Conservation (phyloP, 2,888 invertebrate species). For the Lasioglossum marginatum region DNA sequence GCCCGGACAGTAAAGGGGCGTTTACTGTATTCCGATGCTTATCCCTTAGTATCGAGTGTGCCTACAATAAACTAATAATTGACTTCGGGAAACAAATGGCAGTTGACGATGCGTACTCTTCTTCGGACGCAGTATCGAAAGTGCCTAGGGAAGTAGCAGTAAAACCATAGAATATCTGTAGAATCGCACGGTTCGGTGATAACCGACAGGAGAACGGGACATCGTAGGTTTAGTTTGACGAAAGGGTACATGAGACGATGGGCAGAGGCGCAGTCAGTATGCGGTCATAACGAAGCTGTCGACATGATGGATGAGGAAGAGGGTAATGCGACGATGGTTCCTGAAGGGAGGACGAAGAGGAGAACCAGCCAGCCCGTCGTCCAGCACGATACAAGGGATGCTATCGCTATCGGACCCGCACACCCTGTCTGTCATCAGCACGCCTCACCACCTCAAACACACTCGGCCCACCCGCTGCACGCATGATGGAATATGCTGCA, state of each 20-base stretch:
- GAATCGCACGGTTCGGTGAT: conserved; percentile 28
- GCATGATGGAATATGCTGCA: conserved; percentile 78
- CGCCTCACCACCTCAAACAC: conserved; percentile 82
- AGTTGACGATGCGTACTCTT: not conserved
- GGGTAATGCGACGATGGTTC: conserved; percentile 72
- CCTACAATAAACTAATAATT: not conserved
- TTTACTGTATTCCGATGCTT: not conserved
- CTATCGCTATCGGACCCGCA: conserved; percentile 79
- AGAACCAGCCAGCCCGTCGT: conserved; percentile 70
- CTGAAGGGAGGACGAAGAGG: conserved; percentile 75
- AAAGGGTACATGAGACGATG: conserved; percentile 77
- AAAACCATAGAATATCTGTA: conserved; percentile 37
- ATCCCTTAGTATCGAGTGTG: too few species aligned
- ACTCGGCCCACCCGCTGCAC: conserved; percentile 76
- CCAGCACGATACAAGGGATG: conserved; percentile 79
- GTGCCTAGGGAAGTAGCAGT: not conserved
- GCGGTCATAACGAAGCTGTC: conserved; percentile 83
- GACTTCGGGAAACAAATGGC: not conserved
- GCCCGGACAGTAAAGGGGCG: too few species aligned
- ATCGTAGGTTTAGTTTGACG: conserved; percentile 76
- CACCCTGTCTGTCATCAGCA: conserved; percentile 82
- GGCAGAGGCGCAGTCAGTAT: conserved; percentile 74
- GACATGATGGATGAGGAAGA: conserved; percentile 81
- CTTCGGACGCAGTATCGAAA: not conserved
- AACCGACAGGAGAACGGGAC: conserved; percentile 57